A percentile compares a stretch with the other conserved stretches of the same genome.
Evolutionary conservation across 2,113 vertebrate species (phyloP).

Genomic region (Amblyopsis rosae): DNA sequence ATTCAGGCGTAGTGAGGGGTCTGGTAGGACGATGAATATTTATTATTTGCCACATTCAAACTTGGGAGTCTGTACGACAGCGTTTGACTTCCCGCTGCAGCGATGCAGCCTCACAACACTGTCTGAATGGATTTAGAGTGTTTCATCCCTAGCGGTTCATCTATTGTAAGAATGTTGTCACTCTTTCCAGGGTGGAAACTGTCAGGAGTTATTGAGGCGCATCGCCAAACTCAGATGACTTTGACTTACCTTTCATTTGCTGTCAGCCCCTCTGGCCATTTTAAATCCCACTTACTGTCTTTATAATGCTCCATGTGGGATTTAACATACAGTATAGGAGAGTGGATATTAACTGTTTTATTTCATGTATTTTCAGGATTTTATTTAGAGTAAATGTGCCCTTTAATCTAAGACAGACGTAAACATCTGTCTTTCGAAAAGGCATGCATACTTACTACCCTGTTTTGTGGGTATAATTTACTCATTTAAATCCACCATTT

Average conservation of each 20-base stretch:
- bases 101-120: neutral
- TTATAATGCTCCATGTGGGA: no score
- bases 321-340: neutral
- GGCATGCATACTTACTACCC: constrained; percentile 6
- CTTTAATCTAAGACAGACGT: constrained; percentile 13
- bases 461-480: constrained; percentile 44
- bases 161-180: neutral
- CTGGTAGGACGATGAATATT: constrained; percentile 35
- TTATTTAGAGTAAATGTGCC: neutral
- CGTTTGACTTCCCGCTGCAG: constrained; percentile 19
- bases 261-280: no score
- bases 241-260: no score
- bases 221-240: no score
- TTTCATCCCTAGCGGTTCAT: neutral
- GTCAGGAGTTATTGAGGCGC: neutral
- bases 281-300: no score
- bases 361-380: constrained; percentile 13
- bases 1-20: constrained; percentile 44
- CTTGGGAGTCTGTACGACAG: constrained; percentile 46
- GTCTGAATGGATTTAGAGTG: constrained; percentile 8
- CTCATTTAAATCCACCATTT: constrained; percentile 39
- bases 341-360: neutral
- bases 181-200: neutral
- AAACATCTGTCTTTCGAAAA: constrained; percentile 46
- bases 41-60: constrained; percentile 43